A percentile compares a stretch with the other conserved stretches of the same genome.
These are phyloP conservation scores for Leptopilina clavipes DNA, from an alignment of 1,140 invertebrate genomes.

Conservation along the genomic window DNA sequence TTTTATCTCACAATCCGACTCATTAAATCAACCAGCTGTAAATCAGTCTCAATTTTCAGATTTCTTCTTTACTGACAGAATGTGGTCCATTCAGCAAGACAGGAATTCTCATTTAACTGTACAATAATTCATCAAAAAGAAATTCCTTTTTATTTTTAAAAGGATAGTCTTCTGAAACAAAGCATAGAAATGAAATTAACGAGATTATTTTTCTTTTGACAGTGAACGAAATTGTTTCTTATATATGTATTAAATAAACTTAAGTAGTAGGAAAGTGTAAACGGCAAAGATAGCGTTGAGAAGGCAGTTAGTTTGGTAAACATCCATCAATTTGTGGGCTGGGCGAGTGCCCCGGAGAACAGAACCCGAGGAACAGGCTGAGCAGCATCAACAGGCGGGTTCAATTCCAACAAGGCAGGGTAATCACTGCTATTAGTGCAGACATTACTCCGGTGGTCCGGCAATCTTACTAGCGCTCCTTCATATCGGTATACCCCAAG, in stretches of 20 bases:
- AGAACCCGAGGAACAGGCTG: conserved; percentile 52
- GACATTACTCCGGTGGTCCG: conserved; percentile 75
- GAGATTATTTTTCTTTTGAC: no score
- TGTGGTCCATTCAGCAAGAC: no score
- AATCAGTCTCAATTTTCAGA: no score
- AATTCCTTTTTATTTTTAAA: no score
- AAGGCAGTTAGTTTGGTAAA: conserved; percentile 64
- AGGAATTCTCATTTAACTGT: no score
- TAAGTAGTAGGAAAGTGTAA: conserved; percentile 49
- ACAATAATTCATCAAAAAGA: no score
- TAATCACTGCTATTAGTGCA: conserved; percentile 74
- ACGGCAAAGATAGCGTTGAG: conserved; percentile 46
- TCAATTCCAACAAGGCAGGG: conserved; percentile 69
- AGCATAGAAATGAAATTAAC: no score
- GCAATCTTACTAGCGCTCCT: conserved; percentile 59
- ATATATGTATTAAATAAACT: no score
- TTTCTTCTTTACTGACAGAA: no score
- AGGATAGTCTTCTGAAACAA: no score
- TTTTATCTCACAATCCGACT: neutral
- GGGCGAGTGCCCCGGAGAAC: conserved; percentile 47
- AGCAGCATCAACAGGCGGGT: conserved; percentile 63
- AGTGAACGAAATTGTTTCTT: no score
- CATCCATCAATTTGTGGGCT: conserved; percentile 70
- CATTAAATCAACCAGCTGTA: neutral
- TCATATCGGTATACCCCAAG: conserved; percentile 54